Evolutionary conservation across 2,113 vertebrate species (phyloP).

Genomic region (Oxyura jamaicensis): DNA sequence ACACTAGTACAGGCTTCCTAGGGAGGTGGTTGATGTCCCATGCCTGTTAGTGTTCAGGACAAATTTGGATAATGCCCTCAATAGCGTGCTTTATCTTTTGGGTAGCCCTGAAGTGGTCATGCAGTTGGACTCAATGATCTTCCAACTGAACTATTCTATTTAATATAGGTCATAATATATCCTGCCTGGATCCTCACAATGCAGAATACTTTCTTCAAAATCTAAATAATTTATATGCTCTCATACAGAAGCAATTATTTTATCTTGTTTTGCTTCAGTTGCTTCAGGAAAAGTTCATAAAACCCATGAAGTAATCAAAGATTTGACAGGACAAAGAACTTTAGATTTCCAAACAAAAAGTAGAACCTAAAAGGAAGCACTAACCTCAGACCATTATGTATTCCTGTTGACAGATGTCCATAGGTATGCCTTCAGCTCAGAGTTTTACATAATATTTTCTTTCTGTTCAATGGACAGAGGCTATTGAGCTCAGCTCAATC

Average conservation of each 20-base stretch:
- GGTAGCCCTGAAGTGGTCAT: not conserved
- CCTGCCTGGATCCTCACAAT: not conserved
- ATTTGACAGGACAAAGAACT: not conserved
- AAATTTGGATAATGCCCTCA: not conserved
- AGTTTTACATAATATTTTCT: not conserved
- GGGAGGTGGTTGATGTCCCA: not conserved
- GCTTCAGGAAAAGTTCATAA: not conserved
- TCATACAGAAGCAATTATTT: not conserved
- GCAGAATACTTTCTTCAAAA: not conserved
- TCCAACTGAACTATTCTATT: not conserved
- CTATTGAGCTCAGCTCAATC: not conserved
- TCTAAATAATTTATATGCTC: not conserved
- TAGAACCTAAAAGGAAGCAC: not conserved
- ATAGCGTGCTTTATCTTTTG: not conserved
- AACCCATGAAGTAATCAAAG: not conserved
- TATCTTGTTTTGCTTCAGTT: not conserved
- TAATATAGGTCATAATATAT: not conserved
- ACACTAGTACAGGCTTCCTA: not conserved
- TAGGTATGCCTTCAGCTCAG: accelerated
- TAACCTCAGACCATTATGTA: not conserved
- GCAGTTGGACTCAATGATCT: not conserved
- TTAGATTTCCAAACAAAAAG: not conserved
- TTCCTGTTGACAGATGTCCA: not conserved
- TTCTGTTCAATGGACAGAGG: not conserved
- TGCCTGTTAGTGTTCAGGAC: not conserved